Evolutionary conservation across 2,888 invertebrate species (phyloP).

Genomic region (Sympetrum striolatum): DNA sequence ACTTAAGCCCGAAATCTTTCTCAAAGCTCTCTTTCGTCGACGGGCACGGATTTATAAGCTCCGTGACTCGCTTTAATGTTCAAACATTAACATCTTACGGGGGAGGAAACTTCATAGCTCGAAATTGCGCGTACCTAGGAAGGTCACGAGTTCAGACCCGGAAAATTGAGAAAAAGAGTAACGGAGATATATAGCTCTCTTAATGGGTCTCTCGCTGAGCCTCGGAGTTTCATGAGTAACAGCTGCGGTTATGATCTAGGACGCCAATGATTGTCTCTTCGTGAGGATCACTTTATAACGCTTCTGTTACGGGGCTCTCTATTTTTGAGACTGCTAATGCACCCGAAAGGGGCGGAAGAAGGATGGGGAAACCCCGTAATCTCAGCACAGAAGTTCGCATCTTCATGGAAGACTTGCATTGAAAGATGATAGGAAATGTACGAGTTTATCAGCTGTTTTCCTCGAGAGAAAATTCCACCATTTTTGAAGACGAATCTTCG

Average conservation of each 20-base stretch:
- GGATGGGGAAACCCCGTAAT: not conserved
- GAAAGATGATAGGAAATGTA: not conserved
- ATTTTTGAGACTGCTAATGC: not conserved
- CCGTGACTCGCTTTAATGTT: not conserved
- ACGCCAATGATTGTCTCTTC: not conserved
- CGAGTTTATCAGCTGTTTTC: too few species aligned
- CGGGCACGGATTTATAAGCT: not conserved
- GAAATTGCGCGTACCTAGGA: not conserved
- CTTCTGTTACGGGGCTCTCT: not conserved
- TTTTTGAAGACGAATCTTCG: too few species aligned
- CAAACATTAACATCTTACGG: not conserved
- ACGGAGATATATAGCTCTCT: not conserved
- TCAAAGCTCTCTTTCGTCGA: not conserved
- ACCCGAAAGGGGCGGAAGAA: not conserved
- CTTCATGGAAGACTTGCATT: not conserved
- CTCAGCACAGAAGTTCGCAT: not conserved
- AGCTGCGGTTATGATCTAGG: not conserved
- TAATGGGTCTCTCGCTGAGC: not conserved
- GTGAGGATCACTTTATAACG: not conserved
- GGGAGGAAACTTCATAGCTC: not conserved
- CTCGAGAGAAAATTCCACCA: too few species aligned
- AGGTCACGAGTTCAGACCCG: not conserved
- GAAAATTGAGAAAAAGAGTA: not conserved
- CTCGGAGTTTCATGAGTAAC: not conserved
- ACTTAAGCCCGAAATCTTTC: too few species aligned